Evolutionary conservation across 2,797 vertebrate species (phyloP), one percentile per base, ranked within the genome.

Genomic region (Sebastes nivosus): DNA sequence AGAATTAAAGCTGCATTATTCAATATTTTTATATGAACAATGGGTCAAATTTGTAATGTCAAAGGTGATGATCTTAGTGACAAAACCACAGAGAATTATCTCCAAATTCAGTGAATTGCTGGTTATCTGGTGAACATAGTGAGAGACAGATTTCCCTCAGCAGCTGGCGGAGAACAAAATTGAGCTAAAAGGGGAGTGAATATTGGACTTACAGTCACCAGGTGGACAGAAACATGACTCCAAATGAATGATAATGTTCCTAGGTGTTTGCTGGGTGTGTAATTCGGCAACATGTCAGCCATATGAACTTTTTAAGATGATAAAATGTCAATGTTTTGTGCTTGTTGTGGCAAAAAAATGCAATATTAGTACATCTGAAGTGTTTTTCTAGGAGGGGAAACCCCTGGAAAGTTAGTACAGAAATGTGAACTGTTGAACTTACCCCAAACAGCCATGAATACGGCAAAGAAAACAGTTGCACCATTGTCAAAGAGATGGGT

Each of bases 371-470:
- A 14, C 14, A 38, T 78, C 9, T 10, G 2, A 18, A 61, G 30
- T 16, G 14, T 42, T 22, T 63, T 58, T 46, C 4, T 30, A 6
- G 20, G 1, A 27, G 8, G 25, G 25, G 2, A n/a, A 79, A 25
- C 30, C 29, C 18, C 30, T 50, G 4, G 4, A 50, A 22, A 5
- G 10, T 42, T 24, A 16, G 8, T 42, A 32, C 25, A 36, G 8
- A 46, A 46, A 38, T 59, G 22, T 67, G 2, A 71, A 20, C 11
- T 30, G 34, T 12, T 32, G 0, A 4, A 81, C 97, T 97, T 94
- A 99, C 98, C 97, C 98, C 98, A 99, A 24, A 99, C 97, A 4
- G 97, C 97, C 98, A 99, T 99, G 93, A 98, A 98, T 54, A 99
- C 97, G 81, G 97, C 98, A 91, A 98, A 99, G 93, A 99, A 99